Percentiles rank a stretch among this genome's conserved stretches.
Evolutionary conservation across 2,113 vertebrate genomes (phyloP).

Genomic region (Sterrhoptilus dennistouni): DNA sequence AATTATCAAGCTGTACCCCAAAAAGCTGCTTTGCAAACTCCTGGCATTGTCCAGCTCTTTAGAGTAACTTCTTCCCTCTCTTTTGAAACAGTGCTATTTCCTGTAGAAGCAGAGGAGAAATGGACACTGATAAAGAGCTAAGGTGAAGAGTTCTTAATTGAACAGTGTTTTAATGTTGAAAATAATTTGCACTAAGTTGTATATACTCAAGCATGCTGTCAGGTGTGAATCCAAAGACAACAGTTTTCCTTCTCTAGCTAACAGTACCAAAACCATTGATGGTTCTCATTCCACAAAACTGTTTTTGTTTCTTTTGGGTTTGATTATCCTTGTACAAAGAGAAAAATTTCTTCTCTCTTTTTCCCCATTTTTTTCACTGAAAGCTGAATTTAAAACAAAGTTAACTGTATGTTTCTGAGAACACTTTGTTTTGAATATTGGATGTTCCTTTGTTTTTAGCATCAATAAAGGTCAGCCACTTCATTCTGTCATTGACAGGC

Average conservation of each 20-base stretch:
- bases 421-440: background rate
- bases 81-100: background rate
- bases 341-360: background rate
- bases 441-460: background rate
- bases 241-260: background rate
- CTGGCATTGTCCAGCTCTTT: background rate
- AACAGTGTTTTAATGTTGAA: background rate
- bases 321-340: background rate
- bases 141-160: background rate
- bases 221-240: background rate
- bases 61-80: background rate
- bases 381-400: background rate
- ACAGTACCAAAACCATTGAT: background rate
- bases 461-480: background rate
- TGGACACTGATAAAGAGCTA: background rate
- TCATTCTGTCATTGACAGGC: rapidly evolving
- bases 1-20: background rate
- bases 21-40: background rate
- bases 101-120: background rate
- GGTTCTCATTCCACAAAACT: background rate
- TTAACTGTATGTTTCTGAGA: background rate
- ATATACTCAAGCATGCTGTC: background rate
- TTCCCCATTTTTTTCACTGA: background rate
- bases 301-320: background rate
- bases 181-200: background rate